phyloP scores from a whole-genome alignment of 2,113 vertebrate genomes.

The Odobenus rosmarus region DNA sequence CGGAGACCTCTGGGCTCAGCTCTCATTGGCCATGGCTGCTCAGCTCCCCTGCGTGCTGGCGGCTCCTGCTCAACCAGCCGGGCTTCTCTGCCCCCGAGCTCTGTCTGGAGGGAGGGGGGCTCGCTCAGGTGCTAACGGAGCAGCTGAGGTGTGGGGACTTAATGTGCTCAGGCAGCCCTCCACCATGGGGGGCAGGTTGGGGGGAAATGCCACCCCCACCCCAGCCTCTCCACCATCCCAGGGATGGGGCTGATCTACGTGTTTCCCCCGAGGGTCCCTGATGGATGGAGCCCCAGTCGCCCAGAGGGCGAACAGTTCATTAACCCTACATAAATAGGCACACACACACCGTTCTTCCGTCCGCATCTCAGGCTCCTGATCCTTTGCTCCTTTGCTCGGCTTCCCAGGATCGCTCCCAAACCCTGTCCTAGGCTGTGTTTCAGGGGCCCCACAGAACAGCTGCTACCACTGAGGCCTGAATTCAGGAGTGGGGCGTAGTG shows the following conservation, averaged over 20 bases:
- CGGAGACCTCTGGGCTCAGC: not conserved
- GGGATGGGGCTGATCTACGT: accelerated
- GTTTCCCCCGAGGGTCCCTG: not conserved
- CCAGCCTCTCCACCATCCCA: not conserved
- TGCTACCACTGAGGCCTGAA: too few relatives aligned
- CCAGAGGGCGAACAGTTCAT: not conserved
- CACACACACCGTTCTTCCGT: not conserved
- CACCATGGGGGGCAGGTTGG: accelerated
- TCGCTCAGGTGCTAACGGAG: accelerated
- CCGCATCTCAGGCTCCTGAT: not conserved
- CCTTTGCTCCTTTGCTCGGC: not conserved
- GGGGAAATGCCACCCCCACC: not conserved
- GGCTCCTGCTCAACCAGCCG: not conserved
- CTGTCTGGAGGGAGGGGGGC: not conserved
- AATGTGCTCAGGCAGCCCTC: accelerated
- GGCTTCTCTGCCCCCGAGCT: not conserved
- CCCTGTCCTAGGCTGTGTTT: not conserved
- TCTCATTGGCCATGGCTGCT: accelerated
- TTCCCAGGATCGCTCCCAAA: not conserved
- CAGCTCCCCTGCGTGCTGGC: not conserved
- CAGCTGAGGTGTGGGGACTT: not conserved
- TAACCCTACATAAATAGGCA: too few relatives aligned
- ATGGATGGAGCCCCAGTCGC: not conserved
- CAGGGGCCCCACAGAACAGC: not conserved
- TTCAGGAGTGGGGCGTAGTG: not conserved